Evolutionary conservation across 2,888 invertebrate species (phyloP), one percentile per base, ranked within the genome.

Genomic region (Quadroppia sp.): DNA sequence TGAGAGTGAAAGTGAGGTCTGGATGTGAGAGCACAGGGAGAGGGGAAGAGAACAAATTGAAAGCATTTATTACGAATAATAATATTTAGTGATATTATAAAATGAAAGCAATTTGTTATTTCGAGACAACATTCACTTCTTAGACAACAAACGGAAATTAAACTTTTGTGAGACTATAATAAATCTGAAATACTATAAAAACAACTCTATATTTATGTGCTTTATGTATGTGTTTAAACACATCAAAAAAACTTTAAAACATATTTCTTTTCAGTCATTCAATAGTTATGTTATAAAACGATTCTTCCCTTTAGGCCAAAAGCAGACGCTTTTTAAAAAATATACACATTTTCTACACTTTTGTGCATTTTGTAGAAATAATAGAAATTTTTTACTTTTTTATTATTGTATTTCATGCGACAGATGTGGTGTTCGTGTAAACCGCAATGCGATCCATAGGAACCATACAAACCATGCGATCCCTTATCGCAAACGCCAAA

Each of bases 111-210:
- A 56, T 72, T 72, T 72, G 72, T 72, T 72, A 72, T 42, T 42
- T 67, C 67, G 40, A 67, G 67, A 67, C 59, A n/a, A n/a, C 59
- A 59, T 59, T 59, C 23, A 23, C 67, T 56, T 59, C 36, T 59
- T 72, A 72, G 72, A 72, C 72, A 72, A 72, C 72, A 72, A 71
- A 72, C 72, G 72, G 72, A 72, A 72, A 72, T 72, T 72, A 72
- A 72, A 72, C 56, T 72, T 72, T 67, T 67, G 67, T 67, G 67
- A 67, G 36, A 42, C 67, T 67, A 67, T 67, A 67, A 67, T 67
- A 67, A 67, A 67, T 67, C 67, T 67, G 40, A 67, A 67, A 67
- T 67, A 67, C 40, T 67, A 67, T 67, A 67, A 67, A 61, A 53
- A 36, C 7, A 32, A 36, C 36, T 64, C 36, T 36, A 64, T 64